phyloP scores from a whole-genome alignment of 2,797 vertebrate species.

The Propithecus perrieri region DNA sequence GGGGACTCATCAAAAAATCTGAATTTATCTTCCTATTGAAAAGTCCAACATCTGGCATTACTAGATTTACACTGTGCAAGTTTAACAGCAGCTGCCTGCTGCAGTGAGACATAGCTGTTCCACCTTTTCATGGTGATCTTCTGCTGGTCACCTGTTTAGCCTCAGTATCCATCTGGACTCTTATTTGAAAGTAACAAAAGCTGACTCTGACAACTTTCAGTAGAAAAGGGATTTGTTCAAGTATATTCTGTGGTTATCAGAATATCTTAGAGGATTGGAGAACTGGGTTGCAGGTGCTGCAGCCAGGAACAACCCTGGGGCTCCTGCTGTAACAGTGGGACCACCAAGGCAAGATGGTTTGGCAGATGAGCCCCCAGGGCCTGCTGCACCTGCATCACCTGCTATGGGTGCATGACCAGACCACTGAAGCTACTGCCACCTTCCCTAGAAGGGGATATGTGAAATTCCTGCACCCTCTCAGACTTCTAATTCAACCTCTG shows the following conservation, averaged over 20 bases:
- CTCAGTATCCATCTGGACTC: neutral
- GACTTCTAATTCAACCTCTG: neutral
- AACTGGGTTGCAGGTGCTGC: neutral
- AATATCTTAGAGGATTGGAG: neutral
- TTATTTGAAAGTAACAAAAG: neutral
- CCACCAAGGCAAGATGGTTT: fast-evolving
- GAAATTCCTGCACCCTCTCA: neutral
- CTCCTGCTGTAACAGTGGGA: neutral
- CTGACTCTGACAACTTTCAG: neutral
- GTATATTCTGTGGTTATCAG: neutral
- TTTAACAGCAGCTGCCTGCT: neutral
- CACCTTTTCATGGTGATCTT: neutral
- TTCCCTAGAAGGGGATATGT: neutral
- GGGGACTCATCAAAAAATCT: neutral
- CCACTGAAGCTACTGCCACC: fast-evolving
- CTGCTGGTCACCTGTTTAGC: neutral
- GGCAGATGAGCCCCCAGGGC: neutral
- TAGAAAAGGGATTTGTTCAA: neutral
- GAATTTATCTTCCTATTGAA: neutral
- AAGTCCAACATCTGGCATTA: neutral
- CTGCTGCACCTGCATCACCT: fast-evolving
- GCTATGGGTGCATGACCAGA: neutral
- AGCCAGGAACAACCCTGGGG: neutral
- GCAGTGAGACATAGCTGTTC: fast-evolving
- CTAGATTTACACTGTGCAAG: neutral